These are phyloP conservation scores for Hyperoplus lanceolatus DNA, from an alignment of 2,797 vertebrate genomes.

Conservation along the genomic window DNA sequence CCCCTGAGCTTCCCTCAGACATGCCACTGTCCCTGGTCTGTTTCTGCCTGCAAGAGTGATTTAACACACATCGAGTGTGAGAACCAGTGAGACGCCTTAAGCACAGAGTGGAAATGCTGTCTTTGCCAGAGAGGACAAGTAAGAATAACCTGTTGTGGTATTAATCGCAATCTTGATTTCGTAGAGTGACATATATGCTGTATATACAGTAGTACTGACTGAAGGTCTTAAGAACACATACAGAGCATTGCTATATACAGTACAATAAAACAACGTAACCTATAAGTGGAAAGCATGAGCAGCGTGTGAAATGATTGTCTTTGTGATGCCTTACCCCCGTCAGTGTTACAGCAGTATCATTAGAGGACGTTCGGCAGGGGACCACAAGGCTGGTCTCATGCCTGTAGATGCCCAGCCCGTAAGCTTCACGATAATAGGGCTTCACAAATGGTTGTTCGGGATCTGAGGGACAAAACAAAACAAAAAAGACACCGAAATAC, in stretches of 20 bases:
- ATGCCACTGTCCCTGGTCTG: slow-evolving; percentile 62
- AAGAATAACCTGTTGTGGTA: slow-evolving; percentile 23
- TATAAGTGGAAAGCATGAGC: background rate
- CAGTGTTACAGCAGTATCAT: slow-evolving; percentile 83
- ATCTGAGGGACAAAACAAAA: slow-evolving; percentile 79
- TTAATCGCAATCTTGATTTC: slow-evolving; percentile 33
- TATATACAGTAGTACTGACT: too few species aligned
- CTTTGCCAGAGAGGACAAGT: slow-evolving; percentile 19
- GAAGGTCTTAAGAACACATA: slow-evolving; percentile 7
- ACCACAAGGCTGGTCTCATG: slow-evolving; percentile 74
- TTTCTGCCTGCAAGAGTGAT: slow-evolving; percentile 57
- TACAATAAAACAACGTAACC: slow-evolving; percentile 12
- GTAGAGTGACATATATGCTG: background rate
- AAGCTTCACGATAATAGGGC: accelerated
- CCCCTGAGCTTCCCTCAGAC: slow-evolving; percentile 66
- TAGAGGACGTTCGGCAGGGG: slow-evolving; percentile 90
- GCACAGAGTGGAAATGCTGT: slow-evolving; percentile 26
- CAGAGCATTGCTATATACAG: background rate
- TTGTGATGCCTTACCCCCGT: slow-evolving; percentile 79
- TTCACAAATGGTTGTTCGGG: slow-evolving; percentile 86
- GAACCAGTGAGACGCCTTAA: slow-evolving; percentile 53
- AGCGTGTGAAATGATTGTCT: background rate
- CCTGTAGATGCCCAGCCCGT: slow-evolving; percentile 55
- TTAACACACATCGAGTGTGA: slow-evolving; percentile 67
- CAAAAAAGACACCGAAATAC: slow-evolving; percentile 12